Percentiles rank a stretch among this genome's conserved stretches.
Conservation (phyloP, 1,140 invertebrate genomes). For the Camponotus pennsylvanicus region DNA sequence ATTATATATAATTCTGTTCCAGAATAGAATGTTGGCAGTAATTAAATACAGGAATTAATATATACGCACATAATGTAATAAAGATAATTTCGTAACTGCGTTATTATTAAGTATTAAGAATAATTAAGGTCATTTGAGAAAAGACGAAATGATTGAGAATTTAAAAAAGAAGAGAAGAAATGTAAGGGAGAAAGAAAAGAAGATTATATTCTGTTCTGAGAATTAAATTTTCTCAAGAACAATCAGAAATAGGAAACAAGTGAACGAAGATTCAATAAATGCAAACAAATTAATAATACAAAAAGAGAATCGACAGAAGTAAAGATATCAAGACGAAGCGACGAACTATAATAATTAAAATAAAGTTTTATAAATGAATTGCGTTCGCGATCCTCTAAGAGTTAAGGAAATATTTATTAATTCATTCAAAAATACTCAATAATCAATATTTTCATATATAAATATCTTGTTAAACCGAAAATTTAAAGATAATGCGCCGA, state of each 20-base stretch:
- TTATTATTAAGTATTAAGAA: not conserved
- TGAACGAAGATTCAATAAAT: conserved; percentile 7
- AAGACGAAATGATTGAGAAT: not conserved
- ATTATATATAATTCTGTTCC: not conserved
- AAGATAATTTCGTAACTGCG: not conserved
- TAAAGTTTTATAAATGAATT: not conserved
- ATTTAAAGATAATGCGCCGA: conserved; percentile 18
- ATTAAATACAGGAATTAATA: not conserved
- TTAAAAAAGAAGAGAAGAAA: not conserved
- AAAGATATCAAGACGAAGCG: not conserved
- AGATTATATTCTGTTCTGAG: not conserved
- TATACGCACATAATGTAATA: not conserved
- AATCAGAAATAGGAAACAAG: not conserved
- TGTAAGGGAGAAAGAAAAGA: not conserved
- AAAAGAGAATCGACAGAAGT: not conserved
- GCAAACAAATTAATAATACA: conserved; percentile 16
- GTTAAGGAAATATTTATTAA: not conserved
- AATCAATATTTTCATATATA: not conserved
- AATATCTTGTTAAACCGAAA: conserved; percentile 11
- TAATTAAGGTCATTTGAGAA: not conserved
- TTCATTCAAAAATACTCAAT: not conserved
- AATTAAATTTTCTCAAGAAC: conserved; percentile 6
- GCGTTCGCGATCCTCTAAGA: not conserved
- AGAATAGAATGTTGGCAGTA: not conserved
- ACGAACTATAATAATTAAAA: not conserved